These are phyloP conservation scores for Toxonevra muliebris DNA, from an alignment of 2,888 invertebrate genomes.

Conservation along the genomic window DNA sequence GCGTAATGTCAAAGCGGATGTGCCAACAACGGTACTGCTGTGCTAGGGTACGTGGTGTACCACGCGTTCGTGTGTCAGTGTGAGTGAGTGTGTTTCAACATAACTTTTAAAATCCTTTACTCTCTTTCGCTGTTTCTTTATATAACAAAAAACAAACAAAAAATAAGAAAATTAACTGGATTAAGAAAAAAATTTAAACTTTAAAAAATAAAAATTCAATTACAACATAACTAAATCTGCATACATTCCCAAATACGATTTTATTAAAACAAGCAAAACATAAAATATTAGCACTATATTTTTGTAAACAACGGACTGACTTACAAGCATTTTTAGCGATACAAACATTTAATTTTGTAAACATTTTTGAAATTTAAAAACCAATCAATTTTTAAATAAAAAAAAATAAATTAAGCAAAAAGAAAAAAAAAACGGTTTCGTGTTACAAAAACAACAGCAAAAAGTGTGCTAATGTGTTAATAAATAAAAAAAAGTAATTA, in stretches of 20 bases:
- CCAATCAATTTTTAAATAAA: background rate
- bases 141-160: background rate
- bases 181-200: no score
- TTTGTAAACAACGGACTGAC: constrained; percentile 57
- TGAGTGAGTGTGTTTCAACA: background rate
- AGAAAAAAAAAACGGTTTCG: constrained; percentile 1
- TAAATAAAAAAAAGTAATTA: constrained; percentile 22
- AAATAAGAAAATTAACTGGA: background rate
- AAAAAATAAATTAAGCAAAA: constrained; percentile 3
- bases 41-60: constrained; percentile 27
- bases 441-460: constrained; percentile 6
- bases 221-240: constrained; percentile 45
- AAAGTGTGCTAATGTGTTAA: background rate
- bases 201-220: no score
- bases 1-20: constrained; percentile 26
- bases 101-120: no score
- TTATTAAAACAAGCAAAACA: constrained; percentile 18
- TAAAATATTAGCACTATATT: constrained; percentile 36
- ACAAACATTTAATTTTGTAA: constrained; percentile 25
- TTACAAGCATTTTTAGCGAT: constrained; percentile 52
- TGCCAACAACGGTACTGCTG: constrained; percentile 15
- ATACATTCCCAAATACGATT: constrained; percentile 16
- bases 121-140: background rate
- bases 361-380: constrained; percentile 12
- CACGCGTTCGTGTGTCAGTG: background rate